phyloP scores from a whole-genome alignment of 2,113 vertebrate species.

The Paradoxurus hermaphroditus region DNA sequence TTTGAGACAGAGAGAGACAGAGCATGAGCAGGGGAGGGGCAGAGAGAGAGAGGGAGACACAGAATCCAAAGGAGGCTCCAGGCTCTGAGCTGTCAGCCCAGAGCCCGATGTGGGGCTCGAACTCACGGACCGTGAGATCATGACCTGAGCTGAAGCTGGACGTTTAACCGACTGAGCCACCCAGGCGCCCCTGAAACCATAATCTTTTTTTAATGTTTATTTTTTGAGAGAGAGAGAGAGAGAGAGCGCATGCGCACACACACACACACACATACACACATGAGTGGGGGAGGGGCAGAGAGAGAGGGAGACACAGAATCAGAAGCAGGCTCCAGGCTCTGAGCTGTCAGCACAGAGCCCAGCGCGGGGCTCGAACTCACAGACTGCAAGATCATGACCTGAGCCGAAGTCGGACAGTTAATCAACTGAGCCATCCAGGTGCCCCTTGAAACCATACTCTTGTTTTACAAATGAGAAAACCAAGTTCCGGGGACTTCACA shows the following conservation, averaged over 20 bases:
- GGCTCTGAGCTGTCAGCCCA: neutral
- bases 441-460: neutral
- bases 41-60: too few relatives aligned
- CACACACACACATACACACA: too few relatives aligned
- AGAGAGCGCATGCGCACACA: neutral
- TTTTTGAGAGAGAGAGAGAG: too few relatives aligned
- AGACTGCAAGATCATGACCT: neutral
- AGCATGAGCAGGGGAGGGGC: neutral
- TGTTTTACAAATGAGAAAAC: neutral
- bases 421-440: neutral
- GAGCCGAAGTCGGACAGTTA: neutral
- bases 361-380: accelerated
- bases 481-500: neutral
- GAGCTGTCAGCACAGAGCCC: neutral
- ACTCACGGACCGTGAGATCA: neutral
- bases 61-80: neutral
- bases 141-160: neutral
- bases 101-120: accelerated
- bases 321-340: neutral
- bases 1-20: neutral
- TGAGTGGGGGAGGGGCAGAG: neutral
- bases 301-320: neutral
- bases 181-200: neutral
- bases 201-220: too few relatives aligned
- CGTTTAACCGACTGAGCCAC: neutral